phyloP scores from a whole-genome alignment of 2,797 vertebrate species.

The Pantherophis alleghaniensis region DNA sequence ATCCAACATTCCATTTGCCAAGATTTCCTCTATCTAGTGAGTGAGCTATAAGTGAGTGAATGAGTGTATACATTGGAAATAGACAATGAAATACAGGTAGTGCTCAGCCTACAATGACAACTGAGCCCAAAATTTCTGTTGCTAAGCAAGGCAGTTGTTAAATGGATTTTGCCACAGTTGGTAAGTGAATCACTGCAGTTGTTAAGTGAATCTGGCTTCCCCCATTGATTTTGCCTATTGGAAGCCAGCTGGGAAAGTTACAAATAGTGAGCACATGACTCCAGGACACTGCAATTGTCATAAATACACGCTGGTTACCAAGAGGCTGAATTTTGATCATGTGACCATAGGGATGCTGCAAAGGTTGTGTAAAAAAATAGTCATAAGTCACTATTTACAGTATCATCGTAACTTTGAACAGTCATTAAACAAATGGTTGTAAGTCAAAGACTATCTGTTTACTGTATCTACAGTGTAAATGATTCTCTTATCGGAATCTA shows the following conservation, averaged over 20 bases:
- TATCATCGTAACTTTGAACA: too few species aligned
- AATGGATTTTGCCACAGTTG: not conserved
- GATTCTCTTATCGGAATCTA: not conserved
- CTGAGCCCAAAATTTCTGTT: not conserved
- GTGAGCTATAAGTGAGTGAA: not conserved
- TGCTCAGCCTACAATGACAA: not conserved
- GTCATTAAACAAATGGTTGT: too few species aligned
- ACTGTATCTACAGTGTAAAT: not conserved
- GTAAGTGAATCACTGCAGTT: not conserved
- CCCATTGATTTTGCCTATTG: not conserved
- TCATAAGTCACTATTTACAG: not conserved
- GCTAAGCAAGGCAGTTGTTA: not conserved
- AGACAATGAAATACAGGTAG: not conserved
- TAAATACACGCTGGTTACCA: not conserved
- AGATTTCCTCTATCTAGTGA: not conserved
- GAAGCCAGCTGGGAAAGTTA: not conserved
- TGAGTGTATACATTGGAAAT: not conserved
- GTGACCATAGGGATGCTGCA: not conserved
- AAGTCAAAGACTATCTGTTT: not conserved
- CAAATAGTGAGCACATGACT: not conserved
- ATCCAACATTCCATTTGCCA: not conserved
- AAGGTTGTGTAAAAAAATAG: not conserved
- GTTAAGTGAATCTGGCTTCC: not conserved
- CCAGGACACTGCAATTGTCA: not conserved
- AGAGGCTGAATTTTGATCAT: not conserved